phyloP scores from a whole-genome alignment of 2,797 vertebrate genomes.

The Loris lydekkerianus region DNA sequence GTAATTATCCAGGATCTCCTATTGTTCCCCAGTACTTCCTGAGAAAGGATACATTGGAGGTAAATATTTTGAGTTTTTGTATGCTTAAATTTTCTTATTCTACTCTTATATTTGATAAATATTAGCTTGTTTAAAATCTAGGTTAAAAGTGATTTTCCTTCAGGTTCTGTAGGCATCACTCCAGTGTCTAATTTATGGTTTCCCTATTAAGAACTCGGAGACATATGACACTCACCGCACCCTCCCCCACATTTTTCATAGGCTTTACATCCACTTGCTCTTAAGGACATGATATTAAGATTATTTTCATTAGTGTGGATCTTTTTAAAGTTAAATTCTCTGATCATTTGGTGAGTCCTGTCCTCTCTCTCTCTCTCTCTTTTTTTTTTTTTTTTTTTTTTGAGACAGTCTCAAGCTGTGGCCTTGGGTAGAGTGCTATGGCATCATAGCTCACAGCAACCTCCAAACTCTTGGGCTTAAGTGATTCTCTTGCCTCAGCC shows the following conservation, averaged over 20 bases:
- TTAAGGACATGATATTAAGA: neutral
- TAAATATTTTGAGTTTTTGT: neutral
- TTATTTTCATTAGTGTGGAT: neutral
- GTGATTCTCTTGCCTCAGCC: too few relatives aligned
- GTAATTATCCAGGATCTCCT: too few relatives aligned
- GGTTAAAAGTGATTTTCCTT: neutral
- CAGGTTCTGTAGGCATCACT: neutral
- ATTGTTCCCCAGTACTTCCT: neutral
- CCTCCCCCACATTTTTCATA: neutral
- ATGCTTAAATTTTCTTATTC: neutral
- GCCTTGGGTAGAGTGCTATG: too few relatives aligned
- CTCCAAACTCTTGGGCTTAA: too few relatives aligned
- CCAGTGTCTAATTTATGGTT: neutral
- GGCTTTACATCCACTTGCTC: neutral
- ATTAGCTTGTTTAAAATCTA: neutral
- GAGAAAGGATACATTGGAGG: neutral
- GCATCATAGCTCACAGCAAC: too few relatives aligned
- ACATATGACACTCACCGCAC: neutral
- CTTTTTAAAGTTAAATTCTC: neutral
- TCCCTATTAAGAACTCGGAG: neutral
- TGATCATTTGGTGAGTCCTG: neutral
- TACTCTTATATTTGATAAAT: neutral
- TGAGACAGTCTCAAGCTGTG: too few relatives aligned
- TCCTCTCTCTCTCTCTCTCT: too few relatives aligned
- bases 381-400: too few relatives aligned